A percentile compares a stretch with the other conserved stretches of the same genome.
Evolutionary conservation across 2,113 vertebrate species (phyloP).

Genomic region (Triplophysa siluroides): DNA sequence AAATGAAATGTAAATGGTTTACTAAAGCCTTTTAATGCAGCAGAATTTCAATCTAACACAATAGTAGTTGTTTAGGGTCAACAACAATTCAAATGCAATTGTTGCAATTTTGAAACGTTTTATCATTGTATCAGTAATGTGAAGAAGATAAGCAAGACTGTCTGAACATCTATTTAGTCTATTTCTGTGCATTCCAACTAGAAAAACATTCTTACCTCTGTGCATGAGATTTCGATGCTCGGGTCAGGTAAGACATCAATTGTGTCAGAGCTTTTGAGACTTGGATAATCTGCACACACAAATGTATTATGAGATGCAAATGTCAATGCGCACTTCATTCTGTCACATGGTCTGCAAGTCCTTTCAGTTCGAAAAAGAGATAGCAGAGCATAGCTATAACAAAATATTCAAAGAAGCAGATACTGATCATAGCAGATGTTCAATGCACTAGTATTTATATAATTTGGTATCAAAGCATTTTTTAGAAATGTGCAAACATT

Average conservation of each 20-base stretch:
- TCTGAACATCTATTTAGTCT: neutral
- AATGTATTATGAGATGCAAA: conserved; percentile 63
- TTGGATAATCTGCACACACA: neutral
- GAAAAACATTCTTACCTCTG: conserved; percentile 7
- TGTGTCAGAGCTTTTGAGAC: neutral
- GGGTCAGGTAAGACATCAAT: neutral
- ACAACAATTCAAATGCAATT: neutral
- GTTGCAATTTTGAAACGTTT: neutral
- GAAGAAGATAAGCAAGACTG: neutral
- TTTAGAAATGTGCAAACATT: neutral
- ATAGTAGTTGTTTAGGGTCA: neutral
- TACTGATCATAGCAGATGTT: neutral
- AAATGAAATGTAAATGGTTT: neutral
- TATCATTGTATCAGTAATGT: neutral
- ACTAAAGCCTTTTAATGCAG: neutral
- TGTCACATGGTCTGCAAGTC: conserved; percentile 1
- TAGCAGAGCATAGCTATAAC: neutral
- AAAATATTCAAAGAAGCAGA: neutral
- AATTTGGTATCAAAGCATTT: neutral
- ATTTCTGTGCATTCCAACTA: neutral
- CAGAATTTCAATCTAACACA: neutral
- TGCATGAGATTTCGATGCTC: neutral
- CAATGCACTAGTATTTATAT: neutral
- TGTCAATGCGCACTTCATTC: neutral
- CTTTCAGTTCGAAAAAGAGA: neutral